Conservation (phyloP, 2,797 vertebrate genomes). For the Poeciliopsis turneri region DNA sequence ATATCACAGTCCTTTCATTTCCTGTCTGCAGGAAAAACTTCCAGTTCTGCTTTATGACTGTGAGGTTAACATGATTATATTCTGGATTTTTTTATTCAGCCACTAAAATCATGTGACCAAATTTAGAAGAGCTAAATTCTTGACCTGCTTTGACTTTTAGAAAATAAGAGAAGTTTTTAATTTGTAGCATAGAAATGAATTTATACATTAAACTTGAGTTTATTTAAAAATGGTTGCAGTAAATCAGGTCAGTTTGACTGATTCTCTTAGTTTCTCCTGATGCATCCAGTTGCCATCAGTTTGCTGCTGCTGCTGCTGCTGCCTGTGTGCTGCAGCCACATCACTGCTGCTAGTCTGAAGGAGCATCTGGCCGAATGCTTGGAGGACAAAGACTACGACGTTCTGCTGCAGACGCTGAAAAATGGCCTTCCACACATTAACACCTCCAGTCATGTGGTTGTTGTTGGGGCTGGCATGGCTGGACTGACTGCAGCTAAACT, state of each 20-base stretch:
- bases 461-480: constrained; percentile 74
- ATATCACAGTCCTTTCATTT: background rate
- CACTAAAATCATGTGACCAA: background rate
- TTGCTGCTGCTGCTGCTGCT: background rate
- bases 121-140: background rate
- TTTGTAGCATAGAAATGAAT: background rate
- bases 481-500: constrained; percentile 76
- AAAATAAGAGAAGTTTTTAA: background rate
- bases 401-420: constrained; percentile 61
- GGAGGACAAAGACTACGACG: background rate
- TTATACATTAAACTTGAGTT: background rate
- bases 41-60: background rate
- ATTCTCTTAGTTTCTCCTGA: background rate
- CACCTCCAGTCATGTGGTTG: constrained; percentile 47
- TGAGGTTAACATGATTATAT: background rate
- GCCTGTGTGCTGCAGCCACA: background rate
- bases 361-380: constrained; percentile 6
- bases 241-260: background rate
- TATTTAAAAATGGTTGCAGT: background rate
- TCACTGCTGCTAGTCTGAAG: background rate
- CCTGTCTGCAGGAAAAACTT: background rate
- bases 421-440: constrained; percentile 64
- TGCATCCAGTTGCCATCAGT: background rate
- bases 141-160: background rate
- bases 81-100: background rate